Evolutionary conservation across 2,888 invertebrate genomes (phyloP).

Genomic region (Cephonodes hylas): DNA sequence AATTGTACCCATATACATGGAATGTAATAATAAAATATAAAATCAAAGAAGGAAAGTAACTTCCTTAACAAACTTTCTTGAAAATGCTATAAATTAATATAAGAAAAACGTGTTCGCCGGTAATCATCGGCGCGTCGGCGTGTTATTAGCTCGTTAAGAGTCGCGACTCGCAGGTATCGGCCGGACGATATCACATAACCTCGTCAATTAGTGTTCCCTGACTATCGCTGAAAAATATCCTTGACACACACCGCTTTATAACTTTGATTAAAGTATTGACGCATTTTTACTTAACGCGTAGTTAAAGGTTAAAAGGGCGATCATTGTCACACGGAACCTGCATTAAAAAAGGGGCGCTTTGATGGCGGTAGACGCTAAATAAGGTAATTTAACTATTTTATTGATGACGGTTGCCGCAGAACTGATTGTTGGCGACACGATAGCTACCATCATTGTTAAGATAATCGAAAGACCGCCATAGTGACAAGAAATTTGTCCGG

Average conservation of each 20-base stretch:
- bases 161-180: constrained; percentile 45
- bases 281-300: too few relatives aligned
- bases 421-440: too few relatives aligned
- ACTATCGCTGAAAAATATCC: constrained; percentile 58
- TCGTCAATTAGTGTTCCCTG: constrained; percentile 64
- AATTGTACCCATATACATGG: too few relatives aligned
- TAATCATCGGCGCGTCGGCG: constrained; percentile 23
- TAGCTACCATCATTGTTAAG: too few relatives aligned
- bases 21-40: too few relatives aligned
- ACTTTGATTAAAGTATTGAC: constrained; percentile 19
- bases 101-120: neutral
- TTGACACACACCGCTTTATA: constrained; percentile 42
- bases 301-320: too few relatives aligned
- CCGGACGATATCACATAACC: constrained; percentile 62
- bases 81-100: neutral
- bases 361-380: too few relatives aligned
- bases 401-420: too few relatives aligned
- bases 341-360: too few relatives aligned
- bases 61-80: neutral
- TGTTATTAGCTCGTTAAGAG: constrained; percentile 57
- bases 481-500: too few relatives aligned
- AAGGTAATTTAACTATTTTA: too few relatives aligned
- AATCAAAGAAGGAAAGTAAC: neutral
- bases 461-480: too few relatives aligned
- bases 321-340: neutral